Evolutionary conservation across 2,113 vertebrate genomes (phyloP).

Genomic region (Egretta garzetta): DNA sequence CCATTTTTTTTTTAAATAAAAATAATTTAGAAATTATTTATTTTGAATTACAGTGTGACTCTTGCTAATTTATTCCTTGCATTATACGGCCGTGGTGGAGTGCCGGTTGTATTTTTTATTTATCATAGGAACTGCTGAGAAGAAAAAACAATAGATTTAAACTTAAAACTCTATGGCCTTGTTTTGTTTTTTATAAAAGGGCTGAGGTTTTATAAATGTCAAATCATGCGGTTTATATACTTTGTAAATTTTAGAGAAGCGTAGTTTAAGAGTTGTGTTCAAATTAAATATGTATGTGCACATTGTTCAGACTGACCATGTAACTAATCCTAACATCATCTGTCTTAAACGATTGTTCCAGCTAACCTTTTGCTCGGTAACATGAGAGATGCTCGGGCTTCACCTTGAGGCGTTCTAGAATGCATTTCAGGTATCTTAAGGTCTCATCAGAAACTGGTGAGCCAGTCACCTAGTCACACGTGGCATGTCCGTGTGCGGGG

Average conservation of each 20-base stretch:
- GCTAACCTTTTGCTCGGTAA: not conserved
- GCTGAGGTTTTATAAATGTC: conserved; percentile 40
- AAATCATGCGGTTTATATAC: not conserved
- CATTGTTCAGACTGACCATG: not conserved
- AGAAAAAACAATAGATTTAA: not conserved
- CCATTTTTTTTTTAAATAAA: conserved; percentile 2
- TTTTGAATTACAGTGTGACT: conserved; percentile 58
- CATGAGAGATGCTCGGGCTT: not conserved
- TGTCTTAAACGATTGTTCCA: not conserved
- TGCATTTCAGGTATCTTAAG: not conserved
- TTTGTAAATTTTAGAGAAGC: not conserved
- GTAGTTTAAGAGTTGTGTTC: not conserved
- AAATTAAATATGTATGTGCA: not conserved
- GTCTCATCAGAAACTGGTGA: not conserved
- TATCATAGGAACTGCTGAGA: not conserved
- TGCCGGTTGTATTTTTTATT: not conserved
- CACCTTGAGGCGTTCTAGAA: not conserved
- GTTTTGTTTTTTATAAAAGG: conserved; percentile 32
- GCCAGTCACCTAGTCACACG: accelerated
- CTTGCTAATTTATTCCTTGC: conserved; percentile 56
- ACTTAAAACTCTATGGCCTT: not conserved
- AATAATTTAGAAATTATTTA: conserved; percentile 42
- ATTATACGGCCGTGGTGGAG: not conserved
- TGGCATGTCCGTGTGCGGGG: not conserved
- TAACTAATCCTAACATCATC: not conserved